Conservation (phyloP, 2,888 invertebrate species). For the Cataglyphis rosenhaueri region DNA sequence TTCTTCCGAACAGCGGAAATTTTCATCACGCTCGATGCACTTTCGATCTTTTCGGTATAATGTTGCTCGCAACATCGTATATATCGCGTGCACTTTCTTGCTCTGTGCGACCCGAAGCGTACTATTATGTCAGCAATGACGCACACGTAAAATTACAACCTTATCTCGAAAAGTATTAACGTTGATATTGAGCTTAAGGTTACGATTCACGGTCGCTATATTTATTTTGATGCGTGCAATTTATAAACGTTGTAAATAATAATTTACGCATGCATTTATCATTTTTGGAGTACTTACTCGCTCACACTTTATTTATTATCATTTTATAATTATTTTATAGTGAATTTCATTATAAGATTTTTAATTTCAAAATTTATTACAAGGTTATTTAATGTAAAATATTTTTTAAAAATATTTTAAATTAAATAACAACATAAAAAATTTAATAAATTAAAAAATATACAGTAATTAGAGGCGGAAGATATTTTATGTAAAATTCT, state of each 20-base stretch:
- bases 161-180: conserved; percentile 23
- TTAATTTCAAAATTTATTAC: neutral
- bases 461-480: neutral
- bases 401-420: neutral
- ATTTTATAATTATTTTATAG: neutral
- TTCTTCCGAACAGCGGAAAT: conserved; percentile 10
- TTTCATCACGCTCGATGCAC: neutral
- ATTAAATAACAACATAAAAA: neutral
- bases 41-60: neutral
- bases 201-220: conserved; percentile 13
- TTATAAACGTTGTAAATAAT: conserved; percentile 14
- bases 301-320: neutral
- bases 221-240: conserved; percentile 1
- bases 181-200: conserved; percentile 42
- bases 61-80: neutral
- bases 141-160: conserved; percentile 35
- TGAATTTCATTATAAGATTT: neutral
- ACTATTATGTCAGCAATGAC: conserved; percentile 46
- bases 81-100: conserved; percentile 37
- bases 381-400: neutral
- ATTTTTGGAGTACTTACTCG: neutral
- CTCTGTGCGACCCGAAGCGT: conserved; percentile 17
- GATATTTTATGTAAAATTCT: neutral
- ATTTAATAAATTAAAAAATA: neutral
- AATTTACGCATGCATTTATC: conserved; percentile 8